Evolutionary conservation across 2,113 vertebrate genomes (phyloP).

Genomic region (Chaetorhynchus papuensis): DNA sequence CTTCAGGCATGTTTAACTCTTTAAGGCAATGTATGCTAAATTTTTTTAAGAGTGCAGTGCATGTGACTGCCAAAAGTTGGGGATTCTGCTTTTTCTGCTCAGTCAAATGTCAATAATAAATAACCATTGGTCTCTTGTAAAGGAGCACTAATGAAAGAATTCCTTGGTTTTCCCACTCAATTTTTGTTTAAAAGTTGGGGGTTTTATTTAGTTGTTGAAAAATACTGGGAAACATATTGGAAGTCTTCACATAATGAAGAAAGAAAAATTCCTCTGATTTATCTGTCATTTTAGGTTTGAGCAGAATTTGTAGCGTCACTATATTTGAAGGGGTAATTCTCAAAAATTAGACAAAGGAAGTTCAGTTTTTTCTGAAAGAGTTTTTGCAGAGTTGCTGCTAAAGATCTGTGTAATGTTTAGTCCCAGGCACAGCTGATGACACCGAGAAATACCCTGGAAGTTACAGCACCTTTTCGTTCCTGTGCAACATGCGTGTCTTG

Average conservation of each 20-base stretch:
- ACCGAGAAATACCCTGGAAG: neutral
- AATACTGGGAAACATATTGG: neutral
- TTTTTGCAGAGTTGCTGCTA: neutral
- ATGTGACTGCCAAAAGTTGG: neutral
- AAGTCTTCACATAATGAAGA: neutral
- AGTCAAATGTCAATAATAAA: neutral
- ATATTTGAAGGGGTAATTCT: neutral
- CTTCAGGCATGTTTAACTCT: neutral
- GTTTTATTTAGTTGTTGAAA: neutral
- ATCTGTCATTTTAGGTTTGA: neutral
- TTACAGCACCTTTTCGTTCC: neutral
- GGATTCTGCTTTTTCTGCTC: neutral
- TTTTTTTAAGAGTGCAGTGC: neutral
- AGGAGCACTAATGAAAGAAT: neutral
- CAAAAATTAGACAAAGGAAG: neutral
- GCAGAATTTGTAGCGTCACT: neutral
- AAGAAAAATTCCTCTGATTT: neutral
- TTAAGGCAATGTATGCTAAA: neutral
- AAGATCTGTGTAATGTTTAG: neutral
- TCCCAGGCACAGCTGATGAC: neutral
- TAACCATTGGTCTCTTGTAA: neutral
- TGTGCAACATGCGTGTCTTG: neutral
- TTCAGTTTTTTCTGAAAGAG: neutral
- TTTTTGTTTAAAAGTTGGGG: neutral
- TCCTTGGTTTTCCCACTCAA: neutral